Evolutionary conservation across 1,140 invertebrate species (phyloP).

Genomic region (Mycetomoellerius zeteki): DNA sequence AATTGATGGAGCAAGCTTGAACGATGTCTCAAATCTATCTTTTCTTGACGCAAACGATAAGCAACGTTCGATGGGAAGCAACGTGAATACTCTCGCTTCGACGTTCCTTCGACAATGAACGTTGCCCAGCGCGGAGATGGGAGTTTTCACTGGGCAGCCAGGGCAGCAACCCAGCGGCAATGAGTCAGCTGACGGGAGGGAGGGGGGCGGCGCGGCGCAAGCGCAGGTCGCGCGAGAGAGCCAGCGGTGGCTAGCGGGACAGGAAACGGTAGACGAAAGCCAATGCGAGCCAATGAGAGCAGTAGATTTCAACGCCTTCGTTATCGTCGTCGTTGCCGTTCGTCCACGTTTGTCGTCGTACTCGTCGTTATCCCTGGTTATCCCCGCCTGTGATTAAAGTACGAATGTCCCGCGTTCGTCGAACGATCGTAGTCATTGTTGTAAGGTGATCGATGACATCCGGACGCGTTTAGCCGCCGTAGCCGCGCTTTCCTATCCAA

Average conservation of each 20-base stretch:
- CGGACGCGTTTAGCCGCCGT: constrained; percentile 70
- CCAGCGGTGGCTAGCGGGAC: too few relatives aligned
- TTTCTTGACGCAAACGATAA: background rate
- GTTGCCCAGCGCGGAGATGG: constrained; percentile 34
- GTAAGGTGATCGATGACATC: constrained; percentile 80
- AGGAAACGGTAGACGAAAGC: background rate
- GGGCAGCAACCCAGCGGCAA: constrained; percentile 29
- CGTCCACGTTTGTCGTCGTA: too few relatives aligned
- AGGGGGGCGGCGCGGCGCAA: constrained; percentile 45
- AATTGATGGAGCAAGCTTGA: background rate
- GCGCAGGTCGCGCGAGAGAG: constrained; percentile 37
- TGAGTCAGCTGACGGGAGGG: constrained; percentile 75
- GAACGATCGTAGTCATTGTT: constrained; percentile 55
- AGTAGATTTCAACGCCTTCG: background rate
- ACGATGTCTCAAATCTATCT: constrained; percentile 19
- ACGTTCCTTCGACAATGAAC: constrained; percentile 85
- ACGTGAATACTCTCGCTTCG: constrained; percentile 87
- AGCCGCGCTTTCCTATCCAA: constrained; percentile 72
- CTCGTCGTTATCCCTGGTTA: background rate
- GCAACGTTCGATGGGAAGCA: constrained; percentile 70
- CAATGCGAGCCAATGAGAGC: too few relatives aligned
- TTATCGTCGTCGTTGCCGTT: too few relatives aligned
- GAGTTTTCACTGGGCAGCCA: constrained; percentile 44
- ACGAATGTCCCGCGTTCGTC: constrained; percentile 58
- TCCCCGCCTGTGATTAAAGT: constrained; percentile 54